Evolutionary conservation across 2,113 vertebrate genomes (phyloP), one percentile per base, ranked within the genome.

Genomic region (Glareola pratincola): DNA sequence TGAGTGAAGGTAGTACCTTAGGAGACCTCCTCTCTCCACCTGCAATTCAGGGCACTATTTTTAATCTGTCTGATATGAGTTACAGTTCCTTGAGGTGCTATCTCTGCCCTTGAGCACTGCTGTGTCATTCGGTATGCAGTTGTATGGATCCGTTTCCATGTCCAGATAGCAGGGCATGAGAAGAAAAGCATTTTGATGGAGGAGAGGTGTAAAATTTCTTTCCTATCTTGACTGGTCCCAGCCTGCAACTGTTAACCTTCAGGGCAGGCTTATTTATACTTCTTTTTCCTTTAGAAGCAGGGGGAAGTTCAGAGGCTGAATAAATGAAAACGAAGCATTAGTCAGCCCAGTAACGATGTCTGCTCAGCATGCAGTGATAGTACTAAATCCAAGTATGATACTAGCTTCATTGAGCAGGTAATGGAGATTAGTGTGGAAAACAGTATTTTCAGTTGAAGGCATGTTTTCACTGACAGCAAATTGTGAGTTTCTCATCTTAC

Each of bases 201-300:
- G 62, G 14, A 83, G 60, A 82, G 0, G 1, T 51, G 17, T 88
- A 85, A 69, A 71, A 60, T 72, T 90, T 86, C 20, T 34, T 91
- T 89, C 48, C 48, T 75, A 57, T 18, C 21, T 85, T 53, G 24
- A 45, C 77, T 45, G 39, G 9, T 11, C 15, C 6, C 56, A 66
- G 17, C 48, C 39, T 82, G 45, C 88, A 89, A 53, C 34, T 74
- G 27, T n/a, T 90, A 86, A 90, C 36, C 39, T 88, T 92, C 59
- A 79, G 81, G 39, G 50, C 30, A 92, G 69, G 39, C 15, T 64
- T 47, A 68, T 78, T 85, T 82, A 19, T 69, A 24, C 4, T 47
- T 12, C 39, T 85, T 59, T 89, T 48, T 77, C 26, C 20, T 87
- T 90, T 69, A 82, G 73, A 90, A 88, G 36, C 34, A 37, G 7